Conservation (phyloP, 1,140 invertebrate species). For the Ooceraea biroi region DNA sequence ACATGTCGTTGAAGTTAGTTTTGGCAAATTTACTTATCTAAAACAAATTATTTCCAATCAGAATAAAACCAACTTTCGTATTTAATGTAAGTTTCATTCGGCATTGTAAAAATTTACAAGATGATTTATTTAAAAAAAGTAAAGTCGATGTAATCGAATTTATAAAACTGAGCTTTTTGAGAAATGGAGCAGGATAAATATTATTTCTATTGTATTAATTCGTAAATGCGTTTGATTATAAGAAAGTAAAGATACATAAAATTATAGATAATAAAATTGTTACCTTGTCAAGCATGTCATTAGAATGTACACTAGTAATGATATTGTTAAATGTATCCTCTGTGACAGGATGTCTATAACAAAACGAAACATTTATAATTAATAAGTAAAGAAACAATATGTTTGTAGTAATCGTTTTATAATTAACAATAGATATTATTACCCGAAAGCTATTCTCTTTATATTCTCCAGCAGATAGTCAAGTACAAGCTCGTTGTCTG, state of each 20-base stretch:
- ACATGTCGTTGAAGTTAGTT: background rate
- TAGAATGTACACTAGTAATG: background rate
- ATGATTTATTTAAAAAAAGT: too few relatives aligned
- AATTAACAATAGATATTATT: background rate
- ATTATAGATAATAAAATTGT: background rate
- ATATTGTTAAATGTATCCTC: background rate
- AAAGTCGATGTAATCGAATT: too few relatives aligned
- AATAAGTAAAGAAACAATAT: background rate
- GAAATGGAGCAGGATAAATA: background rate
- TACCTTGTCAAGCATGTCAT: slow-evolving; percentile 35
- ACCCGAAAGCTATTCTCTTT: background rate
- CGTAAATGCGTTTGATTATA: background rate
- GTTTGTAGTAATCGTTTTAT: background rate
- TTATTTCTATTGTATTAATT: slow-evolving; percentile 1
- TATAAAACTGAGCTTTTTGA: too few relatives aligned
- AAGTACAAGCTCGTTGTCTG: background rate
- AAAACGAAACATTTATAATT: slow-evolving; percentile 17
- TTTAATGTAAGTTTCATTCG: too few relatives aligned
- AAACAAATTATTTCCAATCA: slow-evolving; percentile 1
- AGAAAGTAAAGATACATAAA: background rate
- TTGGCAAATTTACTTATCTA: slow-evolving; percentile 7
- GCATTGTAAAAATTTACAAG: too few relatives aligned
- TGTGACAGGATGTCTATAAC: background rate
- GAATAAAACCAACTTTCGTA: too few relatives aligned
- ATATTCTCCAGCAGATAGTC: slow-evolving; percentile 31